phyloP scores from a whole-genome alignment of 2,797 vertebrate species.

The Rhynchonycteris naso region DNA sequence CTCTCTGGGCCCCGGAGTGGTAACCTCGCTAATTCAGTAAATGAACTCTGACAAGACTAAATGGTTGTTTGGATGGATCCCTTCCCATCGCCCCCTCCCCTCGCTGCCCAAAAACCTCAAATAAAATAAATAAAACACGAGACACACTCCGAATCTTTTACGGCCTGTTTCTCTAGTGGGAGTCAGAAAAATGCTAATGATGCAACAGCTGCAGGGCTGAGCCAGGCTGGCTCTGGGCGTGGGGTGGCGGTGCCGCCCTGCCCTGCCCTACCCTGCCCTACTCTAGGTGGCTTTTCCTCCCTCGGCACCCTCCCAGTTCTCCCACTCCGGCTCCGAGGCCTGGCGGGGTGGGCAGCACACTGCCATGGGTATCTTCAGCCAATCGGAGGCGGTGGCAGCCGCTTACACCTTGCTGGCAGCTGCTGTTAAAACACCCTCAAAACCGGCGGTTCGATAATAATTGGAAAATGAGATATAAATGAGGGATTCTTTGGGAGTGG shows the following conservation, averaged over 20 bases:
- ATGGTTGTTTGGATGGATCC: slow-evolving; percentile 52
- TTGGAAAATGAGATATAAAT: slow-evolving; percentile 80
- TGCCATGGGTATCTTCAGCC: slow-evolving; percentile 72
- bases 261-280: not conserved
- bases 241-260: not conserved
- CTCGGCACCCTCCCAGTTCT: not conserved
- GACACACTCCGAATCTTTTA: slow-evolving; percentile 25
- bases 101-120: slow-evolving; percentile 60
- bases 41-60: slow-evolving; percentile 64
- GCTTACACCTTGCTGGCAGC: slow-evolving; percentile 80
- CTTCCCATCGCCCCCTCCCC: not conserved
- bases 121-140: slow-evolving; percentile 62
- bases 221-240: rapidly evolving
- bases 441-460: slow-evolving; percentile 71
- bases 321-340: not conserved
- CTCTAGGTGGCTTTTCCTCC: slow-evolving; percentile 3
- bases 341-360: not conserved
- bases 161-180: not conserved
- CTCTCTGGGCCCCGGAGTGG: not conserved
- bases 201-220: not conserved
- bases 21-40: slow-evolving; percentile 67
- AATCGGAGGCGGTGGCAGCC: slow-evolving; percentile 76
- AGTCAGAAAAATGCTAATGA: not conserved
- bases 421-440: slow-evolving; percentile 72
- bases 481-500: slow-evolving; percentile 55